These are phyloP conservation scores for Drosophila dunni DNA, from an alignment of 1,140 invertebrate species.

Conservation along the genomic window DNA sequence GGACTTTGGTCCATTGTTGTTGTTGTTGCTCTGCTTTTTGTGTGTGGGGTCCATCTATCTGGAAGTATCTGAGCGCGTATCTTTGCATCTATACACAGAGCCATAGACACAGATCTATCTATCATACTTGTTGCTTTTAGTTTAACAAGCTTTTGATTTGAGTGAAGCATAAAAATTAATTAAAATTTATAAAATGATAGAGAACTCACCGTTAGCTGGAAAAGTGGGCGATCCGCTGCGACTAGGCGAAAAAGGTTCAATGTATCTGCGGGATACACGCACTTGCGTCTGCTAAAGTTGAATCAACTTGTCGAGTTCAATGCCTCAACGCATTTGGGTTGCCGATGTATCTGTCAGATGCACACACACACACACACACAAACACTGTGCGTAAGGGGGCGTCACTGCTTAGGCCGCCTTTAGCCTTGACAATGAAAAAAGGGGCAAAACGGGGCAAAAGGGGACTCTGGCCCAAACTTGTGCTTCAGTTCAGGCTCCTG, in stretches of 20 bases:
- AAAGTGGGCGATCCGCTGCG: slow-evolving; percentile 8
- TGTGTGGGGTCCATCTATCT: slow-evolving; percentile 44
- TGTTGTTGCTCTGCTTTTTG: slow-evolving; percentile 24
- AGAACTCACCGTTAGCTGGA: slow-evolving; percentile 63
- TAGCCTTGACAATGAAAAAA: slow-evolving; percentile 68
- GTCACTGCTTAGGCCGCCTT: slow-evolving; percentile 18
- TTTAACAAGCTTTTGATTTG: slow-evolving; percentile 62
- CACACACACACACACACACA: slow-evolving; percentile 12
- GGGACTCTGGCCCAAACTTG: background rate
- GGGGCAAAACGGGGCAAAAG: slow-evolving; percentile 27
- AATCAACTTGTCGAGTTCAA: slow-evolving; percentile 74
- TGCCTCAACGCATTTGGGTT: slow-evolving; percentile 54
- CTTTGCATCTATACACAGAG: slow-evolving; percentile 52
- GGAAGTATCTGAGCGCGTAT: slow-evolving; percentile 41
- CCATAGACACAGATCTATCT: slow-evolving; percentile 56
- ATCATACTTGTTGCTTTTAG: slow-evolving; percentile 66
- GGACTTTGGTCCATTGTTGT: slow-evolving; percentile 45
- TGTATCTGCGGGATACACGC: slow-evolving; percentile 69
- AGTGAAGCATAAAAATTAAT: slow-evolving; percentile 65
- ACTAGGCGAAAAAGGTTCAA: slow-evolving; percentile 53
- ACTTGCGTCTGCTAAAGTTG: slow-evolving; percentile 58
- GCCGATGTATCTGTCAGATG: slow-evolving; percentile 22
- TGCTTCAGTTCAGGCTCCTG: background rate
- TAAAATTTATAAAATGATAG: slow-evolving; percentile 57
- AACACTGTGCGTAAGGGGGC: slow-evolving; percentile 51